Base-by-base conservation (phyloP, 2,888 invertebrate genomes). In the Drosophila hawaiiensis region DNA sequence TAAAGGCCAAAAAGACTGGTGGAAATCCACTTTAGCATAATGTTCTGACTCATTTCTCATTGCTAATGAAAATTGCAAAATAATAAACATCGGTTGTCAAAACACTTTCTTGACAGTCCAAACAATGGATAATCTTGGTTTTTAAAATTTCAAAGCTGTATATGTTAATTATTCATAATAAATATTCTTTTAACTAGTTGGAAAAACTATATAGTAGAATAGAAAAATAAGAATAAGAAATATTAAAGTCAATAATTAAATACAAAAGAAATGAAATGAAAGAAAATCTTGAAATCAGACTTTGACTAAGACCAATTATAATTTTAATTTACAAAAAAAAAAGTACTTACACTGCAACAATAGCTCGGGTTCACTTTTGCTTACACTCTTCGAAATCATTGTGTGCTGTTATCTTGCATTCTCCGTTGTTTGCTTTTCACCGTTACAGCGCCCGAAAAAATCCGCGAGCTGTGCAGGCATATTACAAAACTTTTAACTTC, bases 401-500 rank as follows among this genome's bases (percentile, higher is more conserved):
- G 49, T 70, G 28, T 64, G 59, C 31, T 37, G 47, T 63, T 43
- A 47, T 47, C 25, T 47, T 25, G 47, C 77, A 64, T 50, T 39
- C 29, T 50, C 12, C 52, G 35, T 33, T 60, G 35, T 53, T 33
- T 31, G 28, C 29, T 39, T 14, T 22, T 31, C 7, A 16, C n/a
- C 12, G 33, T 22, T 54, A 1, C 29, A n/a, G 22, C 47, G 43
- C 29, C 47, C 43, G 6, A 28, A 19, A 31, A 41, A 52, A 56
- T 65, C 31, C 56, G 39, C 52, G 37, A 37, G 33, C 47, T 76
- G 66, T 64, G 72, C 63, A 71, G 14, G 65, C 78, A 76, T 85
- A 85, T 90, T 90, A 76, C 83, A 86, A 85, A 86, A 86, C 89
- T 86, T 85, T 90, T 62, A 71, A 76, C 83, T 84, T 90, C 75